Conservation (phyloP, 1,140 invertebrate species). For the Caenorhabditis latens region DNA sequence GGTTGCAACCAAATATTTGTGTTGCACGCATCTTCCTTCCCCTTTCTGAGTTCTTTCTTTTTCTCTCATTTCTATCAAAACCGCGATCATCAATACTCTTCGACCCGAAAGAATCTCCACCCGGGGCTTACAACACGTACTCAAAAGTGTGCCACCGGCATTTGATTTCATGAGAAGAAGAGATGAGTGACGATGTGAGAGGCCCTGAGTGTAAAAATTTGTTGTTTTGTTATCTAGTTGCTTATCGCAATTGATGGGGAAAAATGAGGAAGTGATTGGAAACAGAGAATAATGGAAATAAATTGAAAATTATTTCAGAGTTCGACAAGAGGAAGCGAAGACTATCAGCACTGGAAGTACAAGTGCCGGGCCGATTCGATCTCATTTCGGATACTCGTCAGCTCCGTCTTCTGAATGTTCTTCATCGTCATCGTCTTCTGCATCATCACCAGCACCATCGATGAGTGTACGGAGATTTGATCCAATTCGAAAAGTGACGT, state of each 20-base stretch:
- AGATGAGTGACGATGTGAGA: slow-evolving; percentile 31
- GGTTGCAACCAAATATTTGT: slow-evolving; percentile 53
- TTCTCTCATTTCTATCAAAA: not conserved
- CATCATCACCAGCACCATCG: slow-evolving; percentile 29
- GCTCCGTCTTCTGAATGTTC: slow-evolving; percentile 36
- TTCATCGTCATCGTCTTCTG: slow-evolving; percentile 29
- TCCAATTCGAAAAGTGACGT: slow-evolving; percentile 14
- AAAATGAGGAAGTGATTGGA: not conserved
- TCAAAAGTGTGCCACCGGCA: slow-evolving; percentile 29
- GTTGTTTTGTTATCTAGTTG: slow-evolving; percentile 1
- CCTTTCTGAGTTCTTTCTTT: not conserved
- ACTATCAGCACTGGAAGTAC: not conserved
- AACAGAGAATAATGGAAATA: too few species aligned
- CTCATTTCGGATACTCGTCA: slow-evolving; percentile 14
- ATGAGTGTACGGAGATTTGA: slow-evolving; percentile 23
- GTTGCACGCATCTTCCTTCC: slow-evolving; percentile 39
- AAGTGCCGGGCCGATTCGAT: not conserved
- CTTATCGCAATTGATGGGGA: slow-evolving; percentile 15
- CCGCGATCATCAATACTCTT: slow-evolving; percentile 51
- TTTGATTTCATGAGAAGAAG: slow-evolving; percentile 49
- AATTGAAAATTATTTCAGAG: slow-evolving; percentile 8
- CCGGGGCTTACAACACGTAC: slow-evolving; percentile 42
- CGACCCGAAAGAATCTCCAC: slow-evolving; percentile 1
- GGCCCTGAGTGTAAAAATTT: not conserved
- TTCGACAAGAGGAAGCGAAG: slow-evolving; percentile 31